Evolutionary conservation across 2,888 invertebrate species (phyloP).

Genomic region (Beris chalybata): DNA sequence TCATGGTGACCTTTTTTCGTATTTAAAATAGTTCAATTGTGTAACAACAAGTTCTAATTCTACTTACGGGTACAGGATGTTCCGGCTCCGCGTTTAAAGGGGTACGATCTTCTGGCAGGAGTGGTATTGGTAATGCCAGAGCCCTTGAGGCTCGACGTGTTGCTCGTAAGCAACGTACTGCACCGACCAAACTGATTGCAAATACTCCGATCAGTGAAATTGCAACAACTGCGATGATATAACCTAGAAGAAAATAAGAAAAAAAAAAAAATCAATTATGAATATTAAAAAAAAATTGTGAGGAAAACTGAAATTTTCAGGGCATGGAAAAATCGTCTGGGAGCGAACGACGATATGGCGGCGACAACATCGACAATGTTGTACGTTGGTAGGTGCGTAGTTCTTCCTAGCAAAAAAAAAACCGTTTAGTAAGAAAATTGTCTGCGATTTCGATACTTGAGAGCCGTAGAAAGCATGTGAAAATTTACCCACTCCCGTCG

Average conservation of each 20-base stretch:
- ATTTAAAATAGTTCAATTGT: too few relatives aligned
- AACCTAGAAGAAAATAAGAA: slow-evolving; percentile 45
- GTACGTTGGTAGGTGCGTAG: too few relatives aligned
- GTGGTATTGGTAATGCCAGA: slow-evolving; percentile 55
- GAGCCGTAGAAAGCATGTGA: too few relatives aligned
- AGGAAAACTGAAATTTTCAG: not conserved
- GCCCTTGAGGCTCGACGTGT: slow-evolving; percentile 49
- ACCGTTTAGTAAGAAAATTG: too few relatives aligned
- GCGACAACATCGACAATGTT: too few relatives aligned
- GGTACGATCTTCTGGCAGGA: slow-evolving; percentile 49
- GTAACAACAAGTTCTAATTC: not conserved
- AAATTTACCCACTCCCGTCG: too few relatives aligned
- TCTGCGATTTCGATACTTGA: too few relatives aligned
- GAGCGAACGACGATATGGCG: not conserved
- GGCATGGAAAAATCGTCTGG: too few relatives aligned
- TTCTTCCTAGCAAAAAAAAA: too few relatives aligned
- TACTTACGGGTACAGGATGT: slow-evolving; percentile 58
- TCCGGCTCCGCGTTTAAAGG: slow-evolving; percentile 57
- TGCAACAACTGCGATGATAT: slow-evolving; percentile 48
- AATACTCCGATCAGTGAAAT: slow-evolving; percentile 50
- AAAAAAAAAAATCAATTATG: slow-evolving; percentile 11
- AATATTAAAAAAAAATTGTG: not conserved
- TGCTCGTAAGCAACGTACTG: slow-evolving; percentile 46
- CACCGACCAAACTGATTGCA: slow-evolving; percentile 50
- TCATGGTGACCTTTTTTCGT: not conserved